These are phyloP conservation scores for Trimorus sp. DNA, from an alignment of 2,888 invertebrate genomes.

Conservation along the genomic window DNA sequence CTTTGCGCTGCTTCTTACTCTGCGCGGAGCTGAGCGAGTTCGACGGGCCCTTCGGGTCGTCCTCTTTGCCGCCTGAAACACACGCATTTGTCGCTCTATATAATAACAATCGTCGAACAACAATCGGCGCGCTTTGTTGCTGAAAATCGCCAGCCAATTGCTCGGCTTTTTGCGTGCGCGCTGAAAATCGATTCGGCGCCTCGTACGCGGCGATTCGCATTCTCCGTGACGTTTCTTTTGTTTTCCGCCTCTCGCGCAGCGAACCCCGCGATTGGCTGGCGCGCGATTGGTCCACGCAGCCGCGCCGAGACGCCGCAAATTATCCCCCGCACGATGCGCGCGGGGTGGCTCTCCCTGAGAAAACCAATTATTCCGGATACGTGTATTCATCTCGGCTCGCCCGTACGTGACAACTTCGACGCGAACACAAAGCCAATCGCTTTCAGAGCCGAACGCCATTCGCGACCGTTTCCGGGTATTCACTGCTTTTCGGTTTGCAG, in stretches of 20 bases:
- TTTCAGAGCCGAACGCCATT: background rate
- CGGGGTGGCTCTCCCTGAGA: slow-evolving; percentile 75
- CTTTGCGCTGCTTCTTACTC: slow-evolving; percentile 97
- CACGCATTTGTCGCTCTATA: slow-evolving; percentile 10
- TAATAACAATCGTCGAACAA: too few species aligned
- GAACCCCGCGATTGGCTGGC: slow-evolving; percentile 77
- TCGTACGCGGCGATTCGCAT: slow-evolving; percentile 31
- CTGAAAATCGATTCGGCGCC: background rate
- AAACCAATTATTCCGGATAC: slow-evolving; percentile 73
- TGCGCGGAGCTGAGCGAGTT: slow-evolving; percentile 83
- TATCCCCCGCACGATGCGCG: slow-evolving; percentile 70
- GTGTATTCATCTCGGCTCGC: slow-evolving; percentile 43
- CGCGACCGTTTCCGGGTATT: slow-evolving; percentile 16
- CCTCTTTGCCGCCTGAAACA: slow-evolving; percentile 91
- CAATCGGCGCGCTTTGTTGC: too few species aligned
- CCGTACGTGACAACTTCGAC: slow-evolving; percentile 58
- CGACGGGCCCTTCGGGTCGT: slow-evolving; percentile 88
- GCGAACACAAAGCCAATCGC: slow-evolving; percentile 50
- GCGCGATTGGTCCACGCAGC: slow-evolving; percentile 78
- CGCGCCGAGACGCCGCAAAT: slow-evolving; percentile 77
- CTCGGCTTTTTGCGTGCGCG: background rate
- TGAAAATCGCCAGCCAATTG: too few species aligned
- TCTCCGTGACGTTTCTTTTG: slow-evolving; percentile 75
- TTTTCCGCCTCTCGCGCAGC: slow-evolving; percentile 77
- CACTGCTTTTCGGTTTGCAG: slow-evolving; percentile 36